phyloP scores from a whole-genome alignment of 2,113 vertebrate species.

The Oncorhynchus gorbuscha region DNA sequence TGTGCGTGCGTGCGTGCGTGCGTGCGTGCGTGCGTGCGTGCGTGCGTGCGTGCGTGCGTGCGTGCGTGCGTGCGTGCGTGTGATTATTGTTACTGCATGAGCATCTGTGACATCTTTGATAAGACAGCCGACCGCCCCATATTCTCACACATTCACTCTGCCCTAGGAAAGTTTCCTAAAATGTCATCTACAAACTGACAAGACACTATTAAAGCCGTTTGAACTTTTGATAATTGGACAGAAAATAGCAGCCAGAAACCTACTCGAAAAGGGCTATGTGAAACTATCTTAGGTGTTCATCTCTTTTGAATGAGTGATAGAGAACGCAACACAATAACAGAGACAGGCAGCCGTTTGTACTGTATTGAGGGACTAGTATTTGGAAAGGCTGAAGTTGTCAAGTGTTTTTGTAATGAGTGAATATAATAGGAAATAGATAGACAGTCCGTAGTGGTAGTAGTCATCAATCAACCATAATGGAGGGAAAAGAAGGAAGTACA shows the following conservation, averaged over 20 bases:
- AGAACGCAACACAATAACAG: background rate
- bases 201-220: slow-evolving; percentile 47
- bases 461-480: slow-evolving; percentile 26
- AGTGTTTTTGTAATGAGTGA: slow-evolving; percentile 22
- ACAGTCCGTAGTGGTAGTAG: slow-evolving; percentile 26
- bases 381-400: slow-evolving; percentile 29
- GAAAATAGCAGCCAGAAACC: slow-evolving; percentile 24
- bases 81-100: background rate
- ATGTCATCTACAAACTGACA: slow-evolving; percentile 57
- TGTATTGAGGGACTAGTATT: slow-evolving; percentile 1
- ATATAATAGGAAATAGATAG: slow-evolving; percentile 42
- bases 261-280: background rate
- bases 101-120: slow-evolving; percentile 14
- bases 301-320: slow-evolving; percentile 10
- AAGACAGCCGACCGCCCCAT: slow-evolving; percentile 14
- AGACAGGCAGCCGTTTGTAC: background rate
- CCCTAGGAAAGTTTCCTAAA: slow-evolving; percentile 31
- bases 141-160: slow-evolving; percentile 26
- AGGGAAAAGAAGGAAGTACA: slow-evolving; percentile 5
- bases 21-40: no score
- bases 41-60: no score
- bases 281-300: slow-evolving; percentile 12
- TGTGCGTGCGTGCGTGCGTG: no score
- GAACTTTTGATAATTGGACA: slow-evolving; percentile 37
- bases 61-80: no score